Evolutionary conservation across 2,888 invertebrate genomes (phyloP).

Genomic region (Dione vanillae): DNA sequence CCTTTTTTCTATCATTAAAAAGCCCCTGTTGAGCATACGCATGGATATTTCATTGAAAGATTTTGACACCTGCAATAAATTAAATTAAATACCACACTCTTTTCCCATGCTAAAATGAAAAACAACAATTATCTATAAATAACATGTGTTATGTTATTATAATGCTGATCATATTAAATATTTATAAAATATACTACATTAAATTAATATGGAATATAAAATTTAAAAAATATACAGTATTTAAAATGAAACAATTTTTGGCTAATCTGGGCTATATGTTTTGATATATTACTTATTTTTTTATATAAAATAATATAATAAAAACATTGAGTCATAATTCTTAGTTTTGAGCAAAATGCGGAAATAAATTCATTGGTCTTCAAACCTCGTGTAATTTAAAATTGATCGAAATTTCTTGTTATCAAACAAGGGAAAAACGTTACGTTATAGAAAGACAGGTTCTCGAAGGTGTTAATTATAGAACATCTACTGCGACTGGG

Average conservation of each 20-base stretch:
- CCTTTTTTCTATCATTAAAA: constrained; percentile 90
- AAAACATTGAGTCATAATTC: neutral
- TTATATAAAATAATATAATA: neutral
- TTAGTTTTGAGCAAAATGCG: constrained; percentile 1
- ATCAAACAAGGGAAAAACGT: constrained; percentile 26
- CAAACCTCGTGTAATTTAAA: neutral
- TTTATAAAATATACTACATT: neutral
- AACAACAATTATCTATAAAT: too few species aligned
- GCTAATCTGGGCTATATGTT: too few species aligned
- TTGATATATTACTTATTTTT: too few species aligned
- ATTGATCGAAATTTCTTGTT: neutral
- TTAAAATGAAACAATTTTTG: too few species aligned
- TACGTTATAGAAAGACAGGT: constrained; percentile 7
- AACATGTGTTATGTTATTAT: neutral
- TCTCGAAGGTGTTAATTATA: constrained; percentile 40
- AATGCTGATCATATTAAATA: neutral
- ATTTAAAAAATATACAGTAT: too few species aligned
- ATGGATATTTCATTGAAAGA: constrained; percentile 90
- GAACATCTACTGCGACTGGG: constrained; percentile 13
- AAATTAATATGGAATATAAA: neutral
- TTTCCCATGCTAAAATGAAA: neutral
- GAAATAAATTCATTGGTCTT: neutral
- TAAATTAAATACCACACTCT: neutral
- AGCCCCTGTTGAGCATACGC: constrained; percentile 91
- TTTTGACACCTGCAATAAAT: constrained; percentile 87